Conservation (phyloP, 2,113 vertebrate genomes). For the Axis porcinus region DNA sequence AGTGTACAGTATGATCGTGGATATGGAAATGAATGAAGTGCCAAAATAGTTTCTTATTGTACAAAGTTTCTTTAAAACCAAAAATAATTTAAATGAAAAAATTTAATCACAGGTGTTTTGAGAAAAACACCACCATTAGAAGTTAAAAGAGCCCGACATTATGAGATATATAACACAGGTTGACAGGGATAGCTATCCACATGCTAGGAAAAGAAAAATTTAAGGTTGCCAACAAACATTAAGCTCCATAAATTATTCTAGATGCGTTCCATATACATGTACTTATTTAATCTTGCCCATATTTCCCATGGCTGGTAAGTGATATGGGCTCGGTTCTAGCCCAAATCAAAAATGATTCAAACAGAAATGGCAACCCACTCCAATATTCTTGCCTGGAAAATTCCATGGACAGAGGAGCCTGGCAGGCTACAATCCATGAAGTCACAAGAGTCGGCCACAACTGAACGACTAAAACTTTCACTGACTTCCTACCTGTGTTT, state of each 20-base stretch:
- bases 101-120: not conserved
- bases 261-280: not conserved
- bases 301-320: not conserved
- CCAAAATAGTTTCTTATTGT: not conserved
- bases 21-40: not conserved
- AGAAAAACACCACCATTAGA: not conserved
- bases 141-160: not conserved
- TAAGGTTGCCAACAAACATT: not conserved
- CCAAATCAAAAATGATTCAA: not conserved
- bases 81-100: not conserved
- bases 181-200: not conserved
- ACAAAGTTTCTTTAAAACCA: not conserved
- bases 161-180: not conserved
- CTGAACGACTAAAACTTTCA: not conserved
- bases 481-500: not conserved
- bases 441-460: not conserved
- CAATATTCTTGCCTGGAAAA: not conserved
- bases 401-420: not conserved
- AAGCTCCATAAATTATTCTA: not conserved
- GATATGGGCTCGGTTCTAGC: not conserved
- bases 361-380: not conserved
- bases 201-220: not conserved
- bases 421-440: not conserved
- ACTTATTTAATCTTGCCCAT: not conserved
- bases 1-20: not conserved